Percentiles rank a stretch among this genome's conserved stretches.
Conservation (phyloP, 2,113 vertebrate genomes). For the Jacana jacana region DNA sequence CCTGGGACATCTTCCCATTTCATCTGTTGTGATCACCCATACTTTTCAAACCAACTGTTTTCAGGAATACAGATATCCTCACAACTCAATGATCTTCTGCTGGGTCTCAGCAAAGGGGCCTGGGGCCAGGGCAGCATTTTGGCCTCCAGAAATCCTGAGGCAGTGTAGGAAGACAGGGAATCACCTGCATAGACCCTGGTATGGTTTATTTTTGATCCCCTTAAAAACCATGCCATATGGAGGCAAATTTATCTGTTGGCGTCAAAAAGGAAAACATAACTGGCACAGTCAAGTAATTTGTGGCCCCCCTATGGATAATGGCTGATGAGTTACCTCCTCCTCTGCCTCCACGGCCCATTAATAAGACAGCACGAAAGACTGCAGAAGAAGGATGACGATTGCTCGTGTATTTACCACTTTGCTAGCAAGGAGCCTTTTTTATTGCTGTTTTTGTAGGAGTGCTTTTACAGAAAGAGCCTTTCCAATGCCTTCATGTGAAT, state of each 20-base stretch:
- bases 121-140: neutral
- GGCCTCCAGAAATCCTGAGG: neutral
- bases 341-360: conserved; percentile 36
- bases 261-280: neutral
- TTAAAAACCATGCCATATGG: neutral
- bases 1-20: neutral
- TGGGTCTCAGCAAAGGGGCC: neutral
- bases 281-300: neutral
- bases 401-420: neutral
- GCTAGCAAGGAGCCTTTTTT: neutral
- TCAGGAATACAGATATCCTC: neutral
- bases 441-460: neutral
- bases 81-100: neutral
- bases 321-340: conserved; percentile 40
- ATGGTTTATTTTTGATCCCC: neutral
- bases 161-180: neutral
- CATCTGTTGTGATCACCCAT: neutral
- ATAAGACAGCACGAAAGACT: neutral
- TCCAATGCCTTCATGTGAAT: neutral
- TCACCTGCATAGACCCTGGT: neutral
- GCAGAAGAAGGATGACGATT: neutral
- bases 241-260: neutral
- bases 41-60: neutral
- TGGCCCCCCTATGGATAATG: neutral
- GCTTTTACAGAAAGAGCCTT: neutral